Evolutionary conservation across 2,113 vertebrate genomes (phyloP), one percentile per base, ranked within the genome.

Genomic region (Regulus satrapa): DNA sequence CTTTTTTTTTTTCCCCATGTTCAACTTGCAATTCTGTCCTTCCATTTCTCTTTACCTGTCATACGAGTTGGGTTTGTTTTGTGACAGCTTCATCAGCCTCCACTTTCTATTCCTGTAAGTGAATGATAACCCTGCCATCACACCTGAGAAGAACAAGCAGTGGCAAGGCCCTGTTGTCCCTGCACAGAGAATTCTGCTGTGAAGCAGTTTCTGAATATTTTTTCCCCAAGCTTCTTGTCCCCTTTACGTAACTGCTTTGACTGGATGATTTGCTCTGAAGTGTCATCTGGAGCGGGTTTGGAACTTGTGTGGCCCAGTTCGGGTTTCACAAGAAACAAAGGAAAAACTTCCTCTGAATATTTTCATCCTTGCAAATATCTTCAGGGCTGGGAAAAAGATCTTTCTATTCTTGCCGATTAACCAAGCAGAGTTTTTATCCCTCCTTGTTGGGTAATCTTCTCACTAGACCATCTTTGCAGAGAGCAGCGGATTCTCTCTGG

Each of bases 361-460:
- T 69, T 75, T 67, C 15, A 88, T 69, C 43, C 46, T 45, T 92
- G 58, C 67, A 93, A 76, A 43, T 85, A 83, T 40, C 86, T 92
- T 79, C 40, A 77, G 67, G 68, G 59, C 38, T 73, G 67, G n/a
- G 59, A 55, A 95, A 95, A 77, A 90, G 19, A 63, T 55, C 55
- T 38, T 93, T 69, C 71, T 69, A 29, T 72, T 72, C 77, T 55
- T 88, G 28, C 51, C 72, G 94, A 89, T 89, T 95, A 94, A 81
- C 52, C 73, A 75, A 92, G 46, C 54, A 82, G 26, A 52, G 51
- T 58, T 95, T 95, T 85, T 88, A 89, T 89, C 41, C 43, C 66
- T 89, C 75, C 72, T 96, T 52, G 51, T 74, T 80, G 92, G 51
- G 48, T 55, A 93, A 96, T 94, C 88, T 89, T 76, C 91, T 94